Base-by-base conservation (phyloP, 2,113 vertebrate genomes). In the Cephalopterus ornatus region DNA sequence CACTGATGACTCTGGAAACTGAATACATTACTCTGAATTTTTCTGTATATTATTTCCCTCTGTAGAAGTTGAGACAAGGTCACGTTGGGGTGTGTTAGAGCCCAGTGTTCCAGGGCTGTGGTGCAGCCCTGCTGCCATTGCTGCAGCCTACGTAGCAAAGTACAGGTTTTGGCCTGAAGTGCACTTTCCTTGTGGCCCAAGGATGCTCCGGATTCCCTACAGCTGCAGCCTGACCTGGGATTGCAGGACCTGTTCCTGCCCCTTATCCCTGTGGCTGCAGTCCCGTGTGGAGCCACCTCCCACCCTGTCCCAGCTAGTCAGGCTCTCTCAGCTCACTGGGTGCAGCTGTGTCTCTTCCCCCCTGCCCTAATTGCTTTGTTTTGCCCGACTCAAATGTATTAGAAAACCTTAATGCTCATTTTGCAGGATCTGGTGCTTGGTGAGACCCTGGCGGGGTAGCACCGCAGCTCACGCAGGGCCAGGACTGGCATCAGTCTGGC, bases 261-360 rank as follows among this genome's bases (percentile, higher is more conserved):
- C 28, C 27, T 44, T 4, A 2, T 16, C 18, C 30, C 15, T 2
- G 0, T 35, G 71, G 20, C 46, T 30, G 1, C 11, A 35, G 14
- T 14, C 5, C 46, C 0, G 0, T 0, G 4, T 11, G 30, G n/a
- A 32, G 39, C 27, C 58, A 46, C 7, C 5, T 13, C 35, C 33
- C 21, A 32, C 3, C 22, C 46, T 5, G 4, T 6, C 46, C 24
- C 46, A 14, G 18, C 49, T 19, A 14, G 37, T 17, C 1, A 1
- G 52, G 41, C 15, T 81, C 22, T 72, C 26, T 30, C 42, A 21
- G 39, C 32, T 37, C 13, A 9, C 12, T 28, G 61, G 9, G 33
- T 28, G 15, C 65, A 42, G 42, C 42, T 6, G 9, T 6, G 22
- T 8, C 1, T 1, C 50, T 62, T 35, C 1, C 2, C 66, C 61